Evolutionary conservation across 1,140 invertebrate species (phyloP), one percentile per base, ranked within the genome.

Genomic region (Ostrea edulis): DNA sequence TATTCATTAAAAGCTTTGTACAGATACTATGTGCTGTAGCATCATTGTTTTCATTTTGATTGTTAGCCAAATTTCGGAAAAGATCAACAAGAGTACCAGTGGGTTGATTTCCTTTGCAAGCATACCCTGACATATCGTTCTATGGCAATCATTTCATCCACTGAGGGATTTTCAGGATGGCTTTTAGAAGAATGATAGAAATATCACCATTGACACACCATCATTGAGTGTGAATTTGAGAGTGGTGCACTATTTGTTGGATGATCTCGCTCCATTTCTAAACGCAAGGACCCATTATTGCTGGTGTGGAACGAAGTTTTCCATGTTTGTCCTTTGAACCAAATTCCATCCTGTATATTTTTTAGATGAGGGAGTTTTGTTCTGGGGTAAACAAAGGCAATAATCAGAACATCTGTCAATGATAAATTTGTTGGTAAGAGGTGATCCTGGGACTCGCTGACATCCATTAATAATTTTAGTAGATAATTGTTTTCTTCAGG

Each of bases 101-200:
- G 2, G 88, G 83, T 35, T 86, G 65, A 65, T 84, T 87, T 9
- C 86, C 85, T 84, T 89, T 89, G 44, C 88, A 89, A 2, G 88
- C 88, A 85, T 89, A 87, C 3, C 88, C 83, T 51, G 88, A 52
- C 8, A 82, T 89, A 89, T 82, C 68, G 84, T 87, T 87, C 88
- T n/a, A n/a, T n/a, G n/a, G n/a, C n/a, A n/a, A n/a, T n/a, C n/a
- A n/a, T n/a, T n/a, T n/a, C n/a, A n/a, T 29, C 54, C 82, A 44
- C 55, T 81, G 22, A 83, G 4, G 3, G 86, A 85, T 52, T 91
- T 9, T 89, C 90, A 35, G 89, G 89, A 53, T 82, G 14, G 88
- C 87, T 88, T 89, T 88, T 89, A 58, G 89, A 65, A 91, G 77
- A 29, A 91, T 90, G 5, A 91, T 14, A 22, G 85, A 88, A 20